Conservation (phyloP, 1,140 invertebrate species). For the Macrotrachela quadricornifera region DNA sequence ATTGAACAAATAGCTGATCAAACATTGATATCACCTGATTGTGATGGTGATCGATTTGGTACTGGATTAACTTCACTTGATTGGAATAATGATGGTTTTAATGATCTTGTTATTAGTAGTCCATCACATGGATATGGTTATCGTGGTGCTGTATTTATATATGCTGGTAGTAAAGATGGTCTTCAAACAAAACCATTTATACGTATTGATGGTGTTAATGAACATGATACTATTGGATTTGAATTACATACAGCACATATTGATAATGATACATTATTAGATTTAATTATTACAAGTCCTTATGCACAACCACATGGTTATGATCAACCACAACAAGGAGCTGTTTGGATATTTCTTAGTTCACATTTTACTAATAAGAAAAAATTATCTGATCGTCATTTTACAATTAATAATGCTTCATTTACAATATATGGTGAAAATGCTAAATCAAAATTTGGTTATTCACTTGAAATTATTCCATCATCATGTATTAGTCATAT, state of each 20-base stretch:
- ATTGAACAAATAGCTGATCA: neutral
- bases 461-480: too few relatives aligned
- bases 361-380: too few relatives aligned
- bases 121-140: conserved; percentile 12
- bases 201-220: too few relatives aligned
- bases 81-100: conserved; percentile 16
- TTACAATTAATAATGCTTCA: too few relatives aligned
- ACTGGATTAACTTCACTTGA: conserved; percentile 12
- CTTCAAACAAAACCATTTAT: neutral
- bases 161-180: neutral
- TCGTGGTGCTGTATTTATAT: neutral
- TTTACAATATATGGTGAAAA: too few relatives aligned
- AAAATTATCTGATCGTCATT: too few relatives aligned
- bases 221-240: conserved; percentile 10
- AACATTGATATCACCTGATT: neutral
- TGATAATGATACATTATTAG: conserved; percentile 14
- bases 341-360: too few relatives aligned
- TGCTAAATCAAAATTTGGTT: too few relatives aligned
- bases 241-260: conserved; percentile 14
- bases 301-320: conserved; percentile 9
- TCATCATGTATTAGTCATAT: too few relatives aligned
- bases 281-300: conserved; percentile 18
- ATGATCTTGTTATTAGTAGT: conserved; percentile 16
- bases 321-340: too few relatives aligned
- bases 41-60: neutral